Evolutionary conservation across 2,113 vertebrate genomes (phyloP).

Genomic region (Nycticebus coucang): DNA sequence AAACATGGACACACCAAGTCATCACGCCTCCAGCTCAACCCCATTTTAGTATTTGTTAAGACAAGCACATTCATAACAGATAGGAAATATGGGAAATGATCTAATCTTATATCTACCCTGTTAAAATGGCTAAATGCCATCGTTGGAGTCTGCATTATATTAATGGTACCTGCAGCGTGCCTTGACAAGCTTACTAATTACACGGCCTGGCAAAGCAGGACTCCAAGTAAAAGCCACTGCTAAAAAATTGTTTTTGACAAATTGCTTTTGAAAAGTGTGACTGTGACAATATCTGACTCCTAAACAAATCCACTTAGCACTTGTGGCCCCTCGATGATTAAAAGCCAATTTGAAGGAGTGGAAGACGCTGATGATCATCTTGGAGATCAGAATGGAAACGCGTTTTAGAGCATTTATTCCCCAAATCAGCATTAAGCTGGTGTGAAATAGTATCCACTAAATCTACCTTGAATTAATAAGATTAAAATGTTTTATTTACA

Average conservation of each 20-base stretch:
- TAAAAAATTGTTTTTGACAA: constrained; percentile 69
- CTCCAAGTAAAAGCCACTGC: constrained; percentile 33
- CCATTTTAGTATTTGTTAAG: constrained; percentile 44
- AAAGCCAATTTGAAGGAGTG: constrained; percentile 29
- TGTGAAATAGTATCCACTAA: constrained; percentile 23
- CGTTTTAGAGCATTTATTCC: not conserved
- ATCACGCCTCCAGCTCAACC: constrained; percentile 7
- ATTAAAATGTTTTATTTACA: constrained; percentile 42
- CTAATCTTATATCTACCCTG: constrained; percentile 26
- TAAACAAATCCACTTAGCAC: constrained; percentile 80
- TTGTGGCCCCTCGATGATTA: constrained; percentile 50
- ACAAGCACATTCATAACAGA: constrained; percentile 52
- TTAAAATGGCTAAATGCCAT: constrained; percentile 42
- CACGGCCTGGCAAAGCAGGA: not conserved
- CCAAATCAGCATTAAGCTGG: not conserved
- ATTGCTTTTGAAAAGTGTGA: constrained; percentile 68
- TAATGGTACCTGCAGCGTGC: not conserved
- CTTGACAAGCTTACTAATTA: constrained; percentile 52
- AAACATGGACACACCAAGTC: not conserved
- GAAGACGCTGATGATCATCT: not conserved
- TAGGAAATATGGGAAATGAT: constrained; percentile 36
- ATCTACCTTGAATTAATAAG: constrained; percentile 54
- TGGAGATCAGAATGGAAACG: not conserved
- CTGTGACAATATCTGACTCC: constrained; percentile 59
- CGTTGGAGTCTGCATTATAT: not conserved